Percentiles rank a stretch among this genome's conserved stretches.
phyloP scores from a whole-genome alignment of 2,888 invertebrate genomes.

The Cephalotes varians region DNA sequence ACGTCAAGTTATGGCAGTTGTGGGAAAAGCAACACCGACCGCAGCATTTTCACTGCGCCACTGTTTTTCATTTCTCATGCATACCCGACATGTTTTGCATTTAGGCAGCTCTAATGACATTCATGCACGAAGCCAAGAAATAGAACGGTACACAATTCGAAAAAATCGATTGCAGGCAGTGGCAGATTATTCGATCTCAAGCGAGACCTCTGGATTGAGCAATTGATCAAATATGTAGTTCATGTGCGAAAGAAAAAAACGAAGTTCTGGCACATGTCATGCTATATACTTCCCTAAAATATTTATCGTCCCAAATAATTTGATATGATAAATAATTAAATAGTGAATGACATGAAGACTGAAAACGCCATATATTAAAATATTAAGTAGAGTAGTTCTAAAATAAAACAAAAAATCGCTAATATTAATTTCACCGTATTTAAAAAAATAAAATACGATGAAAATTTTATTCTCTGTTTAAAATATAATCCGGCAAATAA shows the following conservation, averaged over 20 bases:
- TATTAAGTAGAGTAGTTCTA: neutral
- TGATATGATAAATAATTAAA: neutral
- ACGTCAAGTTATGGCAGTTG: neutral
- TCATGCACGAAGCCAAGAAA: slow-evolving; percentile 47
- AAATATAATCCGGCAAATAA: neutral
- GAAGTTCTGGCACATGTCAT: too few species aligned
- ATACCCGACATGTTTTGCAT: slow-evolving; percentile 40
- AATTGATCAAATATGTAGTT: neutral
- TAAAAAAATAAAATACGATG: neutral
- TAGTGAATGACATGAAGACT: neutral
- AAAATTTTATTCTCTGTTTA: neutral
- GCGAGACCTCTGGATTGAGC: neutral
- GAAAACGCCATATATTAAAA: neutral
- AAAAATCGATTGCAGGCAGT: slow-evolving; percentile 27
- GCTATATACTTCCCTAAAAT: neutral
- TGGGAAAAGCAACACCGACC: neutral
- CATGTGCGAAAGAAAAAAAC: neutral
- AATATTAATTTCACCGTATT: slow-evolving; percentile 29
- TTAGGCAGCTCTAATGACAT: slow-evolving; percentile 43
- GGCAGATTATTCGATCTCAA: neutral
- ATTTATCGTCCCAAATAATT: neutral
- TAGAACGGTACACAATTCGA: slow-evolving; percentile 13
- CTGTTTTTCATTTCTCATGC: slow-evolving; percentile 38
- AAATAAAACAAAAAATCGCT: neutral
- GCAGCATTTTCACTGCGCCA: slow-evolving; percentile 24